These are phyloP conservation scores for Danio albolineatus DNA, from an alignment of 2,797 vertebrate species.

Conservation along the genomic window DNA sequence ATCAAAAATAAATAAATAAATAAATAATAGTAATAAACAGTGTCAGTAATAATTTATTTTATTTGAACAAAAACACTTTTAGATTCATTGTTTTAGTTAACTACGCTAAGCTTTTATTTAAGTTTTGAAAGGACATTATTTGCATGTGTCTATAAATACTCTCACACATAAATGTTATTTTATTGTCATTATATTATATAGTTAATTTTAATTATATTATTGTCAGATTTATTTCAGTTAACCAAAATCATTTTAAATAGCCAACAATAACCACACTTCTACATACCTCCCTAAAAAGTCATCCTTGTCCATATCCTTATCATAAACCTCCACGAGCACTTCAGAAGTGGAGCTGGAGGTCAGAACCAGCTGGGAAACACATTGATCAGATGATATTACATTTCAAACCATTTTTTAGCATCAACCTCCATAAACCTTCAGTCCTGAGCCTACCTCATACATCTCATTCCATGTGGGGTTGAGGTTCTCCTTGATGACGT, in stretches of 20 bases:
- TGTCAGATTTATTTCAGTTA: background rate
- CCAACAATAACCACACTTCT: background rate
- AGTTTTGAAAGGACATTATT: no score
- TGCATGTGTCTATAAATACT: no score
- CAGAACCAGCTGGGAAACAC: conserved; percentile 79
- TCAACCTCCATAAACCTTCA: background rate
- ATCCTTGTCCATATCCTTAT: conserved; percentile 92
- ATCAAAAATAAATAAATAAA: no score
- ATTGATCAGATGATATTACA: background rate
- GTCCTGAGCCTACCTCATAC: conserved; percentile 83
- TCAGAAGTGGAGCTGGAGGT: conserved; percentile 81
- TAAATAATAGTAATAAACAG: no score
- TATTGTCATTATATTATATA: no score
- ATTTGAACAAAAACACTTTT: no score
- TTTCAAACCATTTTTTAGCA: background rate
- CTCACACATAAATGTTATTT: no score
- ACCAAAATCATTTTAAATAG: background rate
- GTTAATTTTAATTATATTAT: no score
- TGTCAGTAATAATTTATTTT: no score
- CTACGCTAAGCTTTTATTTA: no score
- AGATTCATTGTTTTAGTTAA: no score
- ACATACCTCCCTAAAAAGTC: conserved; percentile 90
- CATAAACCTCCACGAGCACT: conserved; percentile 85
- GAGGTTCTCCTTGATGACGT: conserved; percentile 87
- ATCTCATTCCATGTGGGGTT: conserved; percentile 91